phyloP scores from a whole-genome alignment of 2,888 invertebrate species.

The Therioaphis trifolii region DNA sequence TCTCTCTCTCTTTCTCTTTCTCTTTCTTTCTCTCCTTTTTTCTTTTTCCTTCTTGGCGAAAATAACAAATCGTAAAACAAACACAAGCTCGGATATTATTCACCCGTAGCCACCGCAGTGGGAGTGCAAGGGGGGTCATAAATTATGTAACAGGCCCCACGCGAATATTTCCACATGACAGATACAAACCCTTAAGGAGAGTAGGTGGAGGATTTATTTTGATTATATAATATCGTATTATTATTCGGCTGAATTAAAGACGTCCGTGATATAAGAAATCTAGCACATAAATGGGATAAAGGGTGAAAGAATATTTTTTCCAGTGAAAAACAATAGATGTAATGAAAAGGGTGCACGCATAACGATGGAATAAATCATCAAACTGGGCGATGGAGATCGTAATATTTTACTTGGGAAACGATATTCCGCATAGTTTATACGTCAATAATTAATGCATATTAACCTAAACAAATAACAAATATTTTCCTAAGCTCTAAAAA shows the following conservation, averaged over 20 bases:
- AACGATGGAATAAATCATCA: too few relatives aligned
- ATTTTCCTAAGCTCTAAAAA: too few relatives aligned
- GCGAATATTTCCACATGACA: slow-evolving; percentile 62
- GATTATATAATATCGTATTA: slow-evolving; percentile 61
- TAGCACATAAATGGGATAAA: background rate
- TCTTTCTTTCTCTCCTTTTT: slow-evolving; percentile 9
- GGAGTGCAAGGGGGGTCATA: slow-evolving; percentile 49
- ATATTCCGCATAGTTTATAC: too few relatives aligned
- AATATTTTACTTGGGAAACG: too few relatives aligned
- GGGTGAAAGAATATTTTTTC: slow-evolving; percentile 1
- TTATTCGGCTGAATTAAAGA: slow-evolving; percentile 57
- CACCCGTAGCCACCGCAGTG: slow-evolving; percentile 43
- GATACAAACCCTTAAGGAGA: slow-evolving; percentile 54
- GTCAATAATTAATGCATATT: too few relatives aligned
- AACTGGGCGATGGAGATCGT: too few relatives aligned
- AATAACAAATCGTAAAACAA: slow-evolving; percentile 63
- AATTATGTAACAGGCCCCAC: slow-evolving; percentile 61
- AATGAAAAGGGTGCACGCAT: slow-evolving; percentile 5
- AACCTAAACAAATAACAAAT: too few relatives aligned
- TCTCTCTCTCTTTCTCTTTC: too few relatives aligned
- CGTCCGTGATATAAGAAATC: slow-evolving; percentile 17
- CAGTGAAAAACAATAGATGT: background rate
- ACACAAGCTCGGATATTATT: slow-evolving; percentile 59
- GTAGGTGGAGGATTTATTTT: slow-evolving; percentile 45
- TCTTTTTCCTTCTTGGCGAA: slow-evolving; percentile 48